These are phyloP conservation scores for Solenodon paradoxus DNA, from an alignment of 2,113 vertebrate species.

Conservation along the genomic window DNA sequence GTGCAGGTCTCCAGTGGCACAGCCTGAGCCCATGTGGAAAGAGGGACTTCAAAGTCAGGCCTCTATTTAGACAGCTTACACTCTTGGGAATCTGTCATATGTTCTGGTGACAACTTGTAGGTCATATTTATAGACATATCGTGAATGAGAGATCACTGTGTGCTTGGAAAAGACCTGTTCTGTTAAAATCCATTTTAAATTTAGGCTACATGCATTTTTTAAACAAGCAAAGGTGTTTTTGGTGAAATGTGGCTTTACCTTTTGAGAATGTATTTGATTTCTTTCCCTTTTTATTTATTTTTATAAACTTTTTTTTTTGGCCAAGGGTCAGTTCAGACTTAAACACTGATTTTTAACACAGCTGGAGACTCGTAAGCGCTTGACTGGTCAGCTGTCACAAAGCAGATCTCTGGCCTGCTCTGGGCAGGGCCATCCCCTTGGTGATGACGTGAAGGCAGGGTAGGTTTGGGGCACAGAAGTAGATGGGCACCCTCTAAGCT, in stretches of 20 bases:
- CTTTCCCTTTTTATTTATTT: conserved; percentile 45
- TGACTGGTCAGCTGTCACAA: neutral
- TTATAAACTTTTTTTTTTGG: neutral
- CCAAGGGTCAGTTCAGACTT: conserved; percentile 4
- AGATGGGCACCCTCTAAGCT: neutral
- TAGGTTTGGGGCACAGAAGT: neutral
- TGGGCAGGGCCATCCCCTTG: neutral
- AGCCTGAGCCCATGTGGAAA: neutral
- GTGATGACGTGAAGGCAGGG: too few species aligned
- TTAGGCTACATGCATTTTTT: conserved; percentile 34
- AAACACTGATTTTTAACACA: conserved; percentile 46
- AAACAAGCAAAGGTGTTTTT: conserved; percentile 47
- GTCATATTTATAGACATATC: conserved; percentile 52
- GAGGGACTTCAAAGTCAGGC: conserved; percentile 34
- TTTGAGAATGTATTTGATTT: conserved; percentile 47
- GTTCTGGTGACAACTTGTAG: conserved; percentile 58
- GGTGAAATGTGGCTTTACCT: conserved; percentile 18
- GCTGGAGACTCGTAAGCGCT: neutral
- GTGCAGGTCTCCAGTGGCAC: neutral
- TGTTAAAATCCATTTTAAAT: conserved; percentile 39
- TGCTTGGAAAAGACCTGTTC: conserved; percentile 41
- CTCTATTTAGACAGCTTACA: conserved; percentile 56
- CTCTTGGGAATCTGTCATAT: conserved; percentile 48
- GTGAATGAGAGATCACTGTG: conserved; percentile 16
- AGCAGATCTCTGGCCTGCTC: neutral